Conservation (phyloP, 1,140 invertebrate genomes). For the Luehdorfia chinensis region DNA sequence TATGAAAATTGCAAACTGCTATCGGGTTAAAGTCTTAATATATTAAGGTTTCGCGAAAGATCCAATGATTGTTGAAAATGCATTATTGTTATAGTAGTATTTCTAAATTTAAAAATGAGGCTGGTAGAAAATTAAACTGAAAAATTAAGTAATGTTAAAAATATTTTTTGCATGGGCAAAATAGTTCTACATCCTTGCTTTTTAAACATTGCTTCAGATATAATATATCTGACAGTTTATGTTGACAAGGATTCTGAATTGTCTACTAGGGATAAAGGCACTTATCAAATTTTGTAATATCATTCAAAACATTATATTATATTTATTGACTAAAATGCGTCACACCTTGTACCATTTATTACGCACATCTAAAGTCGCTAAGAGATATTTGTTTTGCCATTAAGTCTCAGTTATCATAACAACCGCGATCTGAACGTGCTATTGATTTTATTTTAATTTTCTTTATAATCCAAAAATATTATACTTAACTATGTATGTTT, state of each 20-base stretch:
- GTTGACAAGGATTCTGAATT: no score
- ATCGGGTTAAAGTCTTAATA: constrained; percentile 13
- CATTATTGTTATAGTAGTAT: constrained; percentile 10
- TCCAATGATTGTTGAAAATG: constrained; percentile 7
- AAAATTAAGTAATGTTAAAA: constrained; percentile 30
- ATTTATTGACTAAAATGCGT: no score
- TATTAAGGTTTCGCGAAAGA: constrained; percentile 4
- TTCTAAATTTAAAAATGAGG: constrained; percentile 32
- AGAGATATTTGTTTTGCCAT: background rate
- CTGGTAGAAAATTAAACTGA: constrained; percentile 26
- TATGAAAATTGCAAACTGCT: constrained; percentile 51
- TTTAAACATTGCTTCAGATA: constrained; percentile 59
- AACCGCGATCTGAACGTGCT: constrained; percentile 16
- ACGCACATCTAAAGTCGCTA: no score
- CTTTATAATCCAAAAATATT: constrained; percentile 21
- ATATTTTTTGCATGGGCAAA: constrained; percentile 25
- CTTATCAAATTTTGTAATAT: background rate
- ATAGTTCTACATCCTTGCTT: background rate
- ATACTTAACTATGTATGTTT: constrained; percentile 33
- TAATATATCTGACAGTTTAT: constrained; percentile 55
- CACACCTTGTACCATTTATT: no score
- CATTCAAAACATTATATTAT: no score
- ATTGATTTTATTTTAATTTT: constrained; percentile 10
- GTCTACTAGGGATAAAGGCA: background rate
- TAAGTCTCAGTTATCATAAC: constrained; percentile 2